Conservation (phyloP, 1,140 invertebrate species). For the Amyelois transitella region DNA sequence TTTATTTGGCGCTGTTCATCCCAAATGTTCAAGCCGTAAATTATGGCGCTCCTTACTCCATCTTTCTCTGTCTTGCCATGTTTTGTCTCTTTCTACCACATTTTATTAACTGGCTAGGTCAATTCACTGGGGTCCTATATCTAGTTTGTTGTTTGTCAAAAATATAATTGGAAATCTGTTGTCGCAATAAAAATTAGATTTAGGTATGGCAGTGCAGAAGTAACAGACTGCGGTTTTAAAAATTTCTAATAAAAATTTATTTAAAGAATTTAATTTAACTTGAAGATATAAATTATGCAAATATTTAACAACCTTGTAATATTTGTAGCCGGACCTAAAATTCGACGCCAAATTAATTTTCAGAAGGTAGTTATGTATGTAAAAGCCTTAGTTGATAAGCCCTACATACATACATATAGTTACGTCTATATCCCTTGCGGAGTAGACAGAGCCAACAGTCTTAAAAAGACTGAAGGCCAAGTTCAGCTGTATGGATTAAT, state of each 20-base stretch:
- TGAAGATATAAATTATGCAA: too few relatives aligned
- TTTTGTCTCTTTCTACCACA: constrained; percentile 47
- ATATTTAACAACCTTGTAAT: too few relatives aligned
- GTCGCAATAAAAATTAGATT: constrained; percentile 8
- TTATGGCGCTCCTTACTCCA: constrained; percentile 61
- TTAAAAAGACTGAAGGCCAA: too few relatives aligned
- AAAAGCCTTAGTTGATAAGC: too few relatives aligned
- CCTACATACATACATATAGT: too few relatives aligned
- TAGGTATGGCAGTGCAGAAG: not conserved
- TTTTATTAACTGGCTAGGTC: constrained; percentile 58
- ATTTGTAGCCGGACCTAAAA: too few relatives aligned
- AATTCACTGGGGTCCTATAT: constrained; percentile 47
- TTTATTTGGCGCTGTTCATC: constrained; percentile 69
- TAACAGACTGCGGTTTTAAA: not conserved
- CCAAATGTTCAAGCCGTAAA: constrained; percentile 74
- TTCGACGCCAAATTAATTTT: too few relatives aligned
- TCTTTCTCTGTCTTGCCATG: constrained; percentile 48
- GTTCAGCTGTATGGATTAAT: too few relatives aligned
- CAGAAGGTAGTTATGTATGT: too few relatives aligned
- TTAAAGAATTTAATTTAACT: not conserved
- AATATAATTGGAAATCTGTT: constrained; percentile 40
- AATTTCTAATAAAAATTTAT: not conserved
- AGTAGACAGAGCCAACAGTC: too few relatives aligned
- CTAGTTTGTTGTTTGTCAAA: constrained; percentile 42
- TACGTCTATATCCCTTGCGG: too few relatives aligned